Percentiles rank a stretch among this genome's conserved stretches.
These are phyloP conservation scores for Brachyhypopomus gauderio DNA, from an alignment of 2,113 vertebrate species.

Conservation along the genomic window DNA sequence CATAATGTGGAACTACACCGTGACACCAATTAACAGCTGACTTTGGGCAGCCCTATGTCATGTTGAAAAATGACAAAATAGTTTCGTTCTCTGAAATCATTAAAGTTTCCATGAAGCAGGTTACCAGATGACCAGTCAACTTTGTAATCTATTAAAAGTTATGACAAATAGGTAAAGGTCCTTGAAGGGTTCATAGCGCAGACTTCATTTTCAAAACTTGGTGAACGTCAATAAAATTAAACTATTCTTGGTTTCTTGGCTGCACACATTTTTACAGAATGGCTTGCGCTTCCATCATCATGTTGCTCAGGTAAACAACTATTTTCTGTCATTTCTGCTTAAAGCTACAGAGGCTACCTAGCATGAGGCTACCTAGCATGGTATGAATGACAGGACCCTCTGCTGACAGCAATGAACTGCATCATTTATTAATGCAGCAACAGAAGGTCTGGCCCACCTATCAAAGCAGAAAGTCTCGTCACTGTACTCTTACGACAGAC, in stretches of 20 bases:
- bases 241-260: background rate
- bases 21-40: too few relatives aligned
- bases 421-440: conserved; percentile 54
- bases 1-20: too few relatives aligned
- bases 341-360: background rate
- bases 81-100: too few relatives aligned
- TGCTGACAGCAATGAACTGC: conserved; percentile 37
- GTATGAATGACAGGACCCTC: conserved; percentile 25
- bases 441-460: conserved; percentile 42
- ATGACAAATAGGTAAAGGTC: too few relatives aligned
- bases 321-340: background rate
- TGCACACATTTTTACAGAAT: background rate
- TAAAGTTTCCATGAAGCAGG: too few relatives aligned
- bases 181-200: too few relatives aligned
- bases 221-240: too few relatives aligned
- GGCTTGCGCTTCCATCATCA: background rate
- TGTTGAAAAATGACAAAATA: too few relatives aligned
- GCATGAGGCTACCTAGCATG: conserved; percentile 19
- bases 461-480: conserved; percentile 8
- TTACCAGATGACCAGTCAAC: too few relatives aligned
- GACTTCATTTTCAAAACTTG: too few relatives aligned
- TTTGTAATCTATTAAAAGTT: too few relatives aligned
- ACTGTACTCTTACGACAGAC: conserved; percentile 14
- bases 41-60: too few relatives aligned
- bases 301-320: background rate